These are phyloP conservation scores for Cavia porcellus DNA, from an alignment of 2,113 vertebrate species.

Conservation along the genomic window DNA sequence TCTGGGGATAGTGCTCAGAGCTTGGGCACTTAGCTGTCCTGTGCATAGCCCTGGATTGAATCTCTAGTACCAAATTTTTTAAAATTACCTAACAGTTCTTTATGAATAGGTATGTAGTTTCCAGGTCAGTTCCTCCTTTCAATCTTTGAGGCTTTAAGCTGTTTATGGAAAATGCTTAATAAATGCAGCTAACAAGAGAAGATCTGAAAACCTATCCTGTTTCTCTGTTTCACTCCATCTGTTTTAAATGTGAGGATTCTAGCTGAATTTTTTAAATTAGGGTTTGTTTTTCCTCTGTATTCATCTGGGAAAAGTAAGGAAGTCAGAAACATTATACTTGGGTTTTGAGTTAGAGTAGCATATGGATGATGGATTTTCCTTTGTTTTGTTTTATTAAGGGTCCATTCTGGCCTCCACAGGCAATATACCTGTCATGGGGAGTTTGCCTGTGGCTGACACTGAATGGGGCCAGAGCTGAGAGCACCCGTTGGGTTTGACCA, in stretches of 20 bases:
- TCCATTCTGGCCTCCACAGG: not conserved
- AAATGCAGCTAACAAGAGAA: not conserved
- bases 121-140: not conserved
- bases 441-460: not conserved
- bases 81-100: not conserved
- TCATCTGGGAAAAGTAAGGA: not conserved
- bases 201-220: not conserved
- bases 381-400: not conserved
- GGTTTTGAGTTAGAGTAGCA: not conserved
- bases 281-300: not conserved
- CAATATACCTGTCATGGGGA: accelerated
- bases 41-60: not conserved
- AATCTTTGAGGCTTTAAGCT: not conserved
- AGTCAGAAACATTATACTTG: not conserved
- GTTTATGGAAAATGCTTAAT: constrained; percentile 65
- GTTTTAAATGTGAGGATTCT: not conserved
- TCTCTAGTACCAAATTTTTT: not conserved
- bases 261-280: not conserved
- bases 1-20: not conserved
- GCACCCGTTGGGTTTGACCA: accelerated
- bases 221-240: not conserved
- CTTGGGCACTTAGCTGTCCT: not conserved
- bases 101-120: not conserved
- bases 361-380: not conserved
- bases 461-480: not conserved